Evolutionary conservation across 2,797 vertebrate genomes (phyloP).

Genomic region (Helarctos malayanus): DNA sequence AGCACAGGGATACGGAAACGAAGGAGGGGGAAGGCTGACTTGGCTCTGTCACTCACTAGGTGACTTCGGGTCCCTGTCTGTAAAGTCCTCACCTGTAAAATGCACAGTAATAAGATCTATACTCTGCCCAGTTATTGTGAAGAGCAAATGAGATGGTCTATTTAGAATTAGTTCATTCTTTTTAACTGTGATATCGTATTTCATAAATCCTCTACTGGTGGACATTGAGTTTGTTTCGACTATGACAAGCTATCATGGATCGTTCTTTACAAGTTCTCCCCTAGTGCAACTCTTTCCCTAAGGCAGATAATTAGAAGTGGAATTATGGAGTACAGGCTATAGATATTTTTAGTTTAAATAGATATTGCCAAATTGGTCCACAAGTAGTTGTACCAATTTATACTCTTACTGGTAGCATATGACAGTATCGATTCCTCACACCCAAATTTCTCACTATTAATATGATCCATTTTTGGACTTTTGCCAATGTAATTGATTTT

Average conservation of each 20-base stretch:
- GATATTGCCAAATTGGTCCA: constrained; percentile 17
- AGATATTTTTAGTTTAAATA: not conserved
- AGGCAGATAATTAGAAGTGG: not conserved
- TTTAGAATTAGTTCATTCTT: not conserved
- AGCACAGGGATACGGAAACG: not conserved
- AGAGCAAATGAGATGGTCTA: not conserved
- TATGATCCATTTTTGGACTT: constrained; percentile 36
- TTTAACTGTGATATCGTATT: not conserved
- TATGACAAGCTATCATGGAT: constrained; percentile 4
- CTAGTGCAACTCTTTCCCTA: constrained; percentile 32
- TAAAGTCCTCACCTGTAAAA: not conserved
- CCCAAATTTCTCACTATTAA: not conserved
- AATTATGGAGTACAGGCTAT: not conserved
- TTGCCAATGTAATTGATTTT: not conserved
- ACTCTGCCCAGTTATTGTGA: not conserved
- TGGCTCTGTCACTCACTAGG: not conserved
- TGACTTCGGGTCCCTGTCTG: not conserved
- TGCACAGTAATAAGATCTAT: not conserved
- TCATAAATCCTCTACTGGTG: constrained; percentile 1
- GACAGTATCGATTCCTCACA: not conserved
- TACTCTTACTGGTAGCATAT: not conserved
- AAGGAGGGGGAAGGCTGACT: not conserved
- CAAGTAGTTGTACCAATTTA: constrained; percentile 21
- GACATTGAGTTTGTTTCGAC: constrained; percentile 55
- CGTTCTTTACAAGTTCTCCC: not conserved